Evolutionary conservation across 2,113 vertebrate species (phyloP).

Genomic region (Nanorana parkeri): DNA sequence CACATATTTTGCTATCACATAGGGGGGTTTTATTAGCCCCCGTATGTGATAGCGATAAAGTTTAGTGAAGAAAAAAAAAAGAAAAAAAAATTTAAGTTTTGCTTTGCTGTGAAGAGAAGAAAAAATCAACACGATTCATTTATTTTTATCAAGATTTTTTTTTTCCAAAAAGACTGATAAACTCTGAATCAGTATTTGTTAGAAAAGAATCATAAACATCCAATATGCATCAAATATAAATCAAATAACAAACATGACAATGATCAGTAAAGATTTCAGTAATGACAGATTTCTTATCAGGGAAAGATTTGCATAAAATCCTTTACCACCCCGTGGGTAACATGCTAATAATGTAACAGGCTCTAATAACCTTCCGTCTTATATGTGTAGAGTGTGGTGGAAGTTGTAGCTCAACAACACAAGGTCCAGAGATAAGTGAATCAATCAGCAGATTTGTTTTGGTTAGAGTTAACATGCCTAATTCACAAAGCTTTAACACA

Average conservation of each 20-base stretch:
- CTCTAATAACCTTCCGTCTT: not conserved
- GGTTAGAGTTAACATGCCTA: too few relatives aligned
- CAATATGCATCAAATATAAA: not conserved
- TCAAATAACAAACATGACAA: not conserved
- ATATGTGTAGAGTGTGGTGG: not conserved
- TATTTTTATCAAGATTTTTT: constrained; percentile 14
- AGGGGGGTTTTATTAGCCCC: too few relatives aligned
- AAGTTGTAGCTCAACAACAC: not conserved
- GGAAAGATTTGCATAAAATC: not conserved
- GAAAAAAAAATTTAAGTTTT: too few relatives aligned
- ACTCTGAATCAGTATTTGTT: not conserved
- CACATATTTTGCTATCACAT: too few relatives aligned
- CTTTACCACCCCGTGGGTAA: not conserved
- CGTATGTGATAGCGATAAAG: too few relatives aligned
- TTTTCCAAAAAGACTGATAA: not conserved
- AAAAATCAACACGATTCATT: not conserved
- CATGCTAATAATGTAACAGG: not conserved
- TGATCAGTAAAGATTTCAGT: not conserved
- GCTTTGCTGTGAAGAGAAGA: not conserved
- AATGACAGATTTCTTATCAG: not conserved
- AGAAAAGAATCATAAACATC: constrained; percentile 14
- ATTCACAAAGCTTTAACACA: too few relatives aligned
- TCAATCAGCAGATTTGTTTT: too few relatives aligned
- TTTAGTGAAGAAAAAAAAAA: too few relatives aligned
- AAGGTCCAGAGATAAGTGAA: not conserved